Base-by-base conservation (phyloP, 2,113 vertebrate genomes). In the Sterna hirundo region DNA sequence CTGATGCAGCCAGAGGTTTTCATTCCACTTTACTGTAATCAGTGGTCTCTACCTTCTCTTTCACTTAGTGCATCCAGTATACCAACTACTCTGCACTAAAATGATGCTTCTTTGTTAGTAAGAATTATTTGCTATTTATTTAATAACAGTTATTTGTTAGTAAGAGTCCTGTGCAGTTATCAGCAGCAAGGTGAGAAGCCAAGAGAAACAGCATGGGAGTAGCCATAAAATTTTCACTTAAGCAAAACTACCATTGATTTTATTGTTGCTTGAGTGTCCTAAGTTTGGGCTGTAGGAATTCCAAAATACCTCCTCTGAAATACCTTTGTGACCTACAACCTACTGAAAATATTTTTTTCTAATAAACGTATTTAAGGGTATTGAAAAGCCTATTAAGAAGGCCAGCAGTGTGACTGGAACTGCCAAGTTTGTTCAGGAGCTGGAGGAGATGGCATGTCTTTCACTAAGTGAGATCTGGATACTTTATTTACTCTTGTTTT, bases 51-150 rank as follows among this genome's bases (percentile, higher is more conserved):
- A 17, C 55, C 15, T 83, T 75, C 40, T 83, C 23, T 68, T 74
- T 66, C 15, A 51, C 54, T 75, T 78, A 22, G 51, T 64, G 4
- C 18, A 21, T 47, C 66, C 0, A 0, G 14, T 62, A 23, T 2
- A n/a, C 60, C 19, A 71, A 5, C 26, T 83, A 6, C 23, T 57
- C 68, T 76, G 49, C 58, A 46, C 54, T 80, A 44, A 83, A 96
- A 74, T 40, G 38, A 44, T 70, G 51, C 26, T 86, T 88, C 40
- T 74, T 77, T 89, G 12, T 68, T 66, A 52, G n/a, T 36, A 58
- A 93, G 55, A 91, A 58, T 78, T 82, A 58, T 62, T 84, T 84
- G 25, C n/a, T 74, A 34, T 23, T 78, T 91, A 55, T 66, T 87
- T 51, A 32, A 38, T 90, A 75, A 49, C 7, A 70, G 30, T 42